Evolutionary conservation across 2,888 invertebrate genomes (phyloP).

Genomic region (Pomacea canaliculata): DNA sequence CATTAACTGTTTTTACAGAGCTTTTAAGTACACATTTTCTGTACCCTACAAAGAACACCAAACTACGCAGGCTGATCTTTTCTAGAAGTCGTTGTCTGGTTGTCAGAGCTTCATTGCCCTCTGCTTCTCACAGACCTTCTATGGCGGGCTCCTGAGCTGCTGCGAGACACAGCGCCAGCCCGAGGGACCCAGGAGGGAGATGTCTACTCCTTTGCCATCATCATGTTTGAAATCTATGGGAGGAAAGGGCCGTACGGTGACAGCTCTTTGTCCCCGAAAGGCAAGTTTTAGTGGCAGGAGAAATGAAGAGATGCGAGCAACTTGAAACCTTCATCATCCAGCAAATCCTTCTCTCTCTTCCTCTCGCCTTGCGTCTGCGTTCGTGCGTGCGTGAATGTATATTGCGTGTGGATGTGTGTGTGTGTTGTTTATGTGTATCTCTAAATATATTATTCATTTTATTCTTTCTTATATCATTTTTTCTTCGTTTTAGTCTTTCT

Average conservation of each 20-base stretch:
- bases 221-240: constrained; percentile 78
- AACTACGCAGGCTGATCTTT: no score
- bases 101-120: no score
- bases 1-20: no score
- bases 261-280: constrained; percentile 77
- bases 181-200: constrained; percentile 65
- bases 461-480: no score
- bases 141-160: constrained; percentile 93
- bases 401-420: neutral
- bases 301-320: no score
- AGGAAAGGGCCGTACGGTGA: constrained; percentile 68
- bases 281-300: constrained; percentile 37
- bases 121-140: constrained; percentile 77
- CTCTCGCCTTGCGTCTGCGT: neutral
- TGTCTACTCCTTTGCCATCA: constrained; percentile 92
- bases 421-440: neutral
- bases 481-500: no score
- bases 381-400: neutral
- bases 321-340: no score
- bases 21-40: no score
- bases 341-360: no score
- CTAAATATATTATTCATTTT: no score
- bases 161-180: constrained; percentile 43
- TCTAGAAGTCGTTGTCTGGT: no score
- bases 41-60: no score